phyloP scores from a whole-genome alignment of 2,888 invertebrate species.

The Dinocampus coccinellae region DNA sequence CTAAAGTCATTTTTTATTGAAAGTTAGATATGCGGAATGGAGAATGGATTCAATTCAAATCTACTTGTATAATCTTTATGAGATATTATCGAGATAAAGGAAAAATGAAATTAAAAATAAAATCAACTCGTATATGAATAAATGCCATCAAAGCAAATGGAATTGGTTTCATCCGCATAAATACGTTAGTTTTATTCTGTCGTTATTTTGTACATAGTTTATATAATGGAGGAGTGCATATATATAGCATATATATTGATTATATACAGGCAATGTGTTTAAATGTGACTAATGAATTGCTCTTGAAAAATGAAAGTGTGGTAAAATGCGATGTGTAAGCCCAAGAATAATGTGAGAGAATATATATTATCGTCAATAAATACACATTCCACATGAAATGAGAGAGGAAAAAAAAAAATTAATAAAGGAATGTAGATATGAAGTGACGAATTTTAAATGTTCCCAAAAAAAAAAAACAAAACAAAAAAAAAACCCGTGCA shows the following conservation, averaged over 20 bases:
- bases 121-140: slow-evolving; percentile 3
- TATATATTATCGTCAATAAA: slow-evolving; percentile 47
- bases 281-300: slow-evolving; percentile 49
- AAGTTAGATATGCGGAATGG: slow-evolving; percentile 28
- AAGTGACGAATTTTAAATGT: not conserved
- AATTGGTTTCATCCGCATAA: slow-evolving; percentile 36
- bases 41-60: not conserved
- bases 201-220: slow-evolving; percentile 64
- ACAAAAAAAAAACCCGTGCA: slow-evolving; percentile 1
- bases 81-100: not conserved
- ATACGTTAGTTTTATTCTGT: slow-evolving; percentile 46
- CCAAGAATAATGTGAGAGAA: slow-evolving; percentile 29
- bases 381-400: slow-evolving; percentile 54
- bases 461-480: no score
- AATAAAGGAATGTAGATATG: not conserved
- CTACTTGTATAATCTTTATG: not conserved
- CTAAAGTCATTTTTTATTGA: slow-evolving; percentile 34
- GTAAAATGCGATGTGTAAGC: slow-evolving; percentile 28
- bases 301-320: slow-evolving; percentile 44
- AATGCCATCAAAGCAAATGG: slow-evolving; percentile 14
- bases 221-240: slow-evolving; percentile 49
- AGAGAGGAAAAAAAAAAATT: not conserved
- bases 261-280: slow-evolving; percentile 39
- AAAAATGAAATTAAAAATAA: slow-evolving; percentile 15
- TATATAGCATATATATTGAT: slow-evolving; percentile 41